Evolutionary conservation across 1,140 invertebrate species (phyloP).

Genomic region (Diprion similis): DNA sequence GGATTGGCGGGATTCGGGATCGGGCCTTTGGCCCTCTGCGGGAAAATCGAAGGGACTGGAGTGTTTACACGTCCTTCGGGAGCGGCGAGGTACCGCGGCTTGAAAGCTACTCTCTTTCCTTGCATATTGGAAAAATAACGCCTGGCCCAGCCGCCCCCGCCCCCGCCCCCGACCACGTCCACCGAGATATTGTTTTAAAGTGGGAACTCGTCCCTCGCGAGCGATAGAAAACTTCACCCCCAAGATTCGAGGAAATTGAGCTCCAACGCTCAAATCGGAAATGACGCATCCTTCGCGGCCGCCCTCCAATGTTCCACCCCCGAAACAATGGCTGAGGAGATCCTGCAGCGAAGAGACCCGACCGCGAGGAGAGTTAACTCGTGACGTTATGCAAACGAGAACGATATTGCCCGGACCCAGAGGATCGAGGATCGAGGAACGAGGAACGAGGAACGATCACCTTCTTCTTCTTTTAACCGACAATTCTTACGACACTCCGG

Average conservation of each 20-base stretch:
- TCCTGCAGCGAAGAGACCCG: background rate
- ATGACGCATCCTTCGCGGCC: slow-evolving; percentile 6
- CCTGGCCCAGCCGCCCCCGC: slow-evolving; percentile 14
- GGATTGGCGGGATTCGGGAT: background rate
- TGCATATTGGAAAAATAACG: slow-evolving; percentile 48
- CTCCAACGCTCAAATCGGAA: background rate
- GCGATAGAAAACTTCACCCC: slow-evolving; percentile 30
- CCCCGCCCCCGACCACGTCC: slow-evolving; percentile 22
- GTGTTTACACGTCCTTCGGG: slow-evolving; percentile 55
- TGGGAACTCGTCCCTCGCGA: slow-evolving; percentile 55
- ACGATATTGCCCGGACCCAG: background rate
- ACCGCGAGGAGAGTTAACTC: slow-evolving; percentile 1
- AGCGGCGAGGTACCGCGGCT: slow-evolving; percentile 33
- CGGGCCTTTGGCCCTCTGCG: slow-evolving; percentile 26
- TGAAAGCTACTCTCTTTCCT: slow-evolving; percentile 37
- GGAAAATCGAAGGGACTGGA: slow-evolving; percentile 28
- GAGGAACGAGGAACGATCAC: no score
- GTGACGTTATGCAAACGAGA: background rate
- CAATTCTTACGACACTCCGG: no score
- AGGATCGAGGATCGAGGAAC: no score
- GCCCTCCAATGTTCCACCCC: slow-evolving; percentile 19
- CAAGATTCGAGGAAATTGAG: slow-evolving; percentile 46
- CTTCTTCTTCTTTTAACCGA: no score
- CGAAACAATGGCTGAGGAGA: slow-evolving; percentile 5
- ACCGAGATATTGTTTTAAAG: slow-evolving; percentile 58